Evolutionary conservation across 1,140 invertebrate genomes (phyloP).

Genomic region (Steinernema feltiae): DNA sequence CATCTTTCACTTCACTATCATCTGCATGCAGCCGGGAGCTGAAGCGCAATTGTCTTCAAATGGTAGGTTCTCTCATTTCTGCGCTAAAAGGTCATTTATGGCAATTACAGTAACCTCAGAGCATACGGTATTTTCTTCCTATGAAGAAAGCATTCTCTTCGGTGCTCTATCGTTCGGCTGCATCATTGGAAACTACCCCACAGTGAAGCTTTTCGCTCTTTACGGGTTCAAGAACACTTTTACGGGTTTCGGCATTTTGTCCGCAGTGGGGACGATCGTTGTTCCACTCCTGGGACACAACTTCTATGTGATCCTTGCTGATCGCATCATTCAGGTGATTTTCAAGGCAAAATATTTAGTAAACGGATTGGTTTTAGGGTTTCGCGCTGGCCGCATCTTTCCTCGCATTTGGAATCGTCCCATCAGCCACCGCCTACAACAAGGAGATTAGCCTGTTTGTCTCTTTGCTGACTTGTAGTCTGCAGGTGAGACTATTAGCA

Average conservation of each 20-base stretch:
- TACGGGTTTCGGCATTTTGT: constrained; percentile 1
- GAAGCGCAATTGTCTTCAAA: background rate
- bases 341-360: background rate
- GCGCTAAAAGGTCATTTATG: background rate
- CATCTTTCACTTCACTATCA: background rate
- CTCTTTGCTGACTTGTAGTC: background rate
- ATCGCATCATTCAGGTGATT: background rate
- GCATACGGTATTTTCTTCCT: background rate
- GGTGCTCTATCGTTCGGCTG: background rate
- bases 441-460: background rate
- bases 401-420: constrained; percentile 1
- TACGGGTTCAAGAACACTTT: background rate
- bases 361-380: background rate
- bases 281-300: background rate
- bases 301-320: background rate
- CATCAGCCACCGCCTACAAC: background rate
- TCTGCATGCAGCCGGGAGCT: background rate
- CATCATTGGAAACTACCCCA: constrained; percentile 9
- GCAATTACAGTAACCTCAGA: background rate
- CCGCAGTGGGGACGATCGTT: background rate
- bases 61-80: background rate
- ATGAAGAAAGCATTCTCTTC: background rate
- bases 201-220: background rate
- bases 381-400: background rate
- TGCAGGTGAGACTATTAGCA: background rate